Percentiles rank a stretch among this genome's conserved stretches.
Conservation (phyloP, 2,113 vertebrate species). For the Oriolus oriolus region DNA sequence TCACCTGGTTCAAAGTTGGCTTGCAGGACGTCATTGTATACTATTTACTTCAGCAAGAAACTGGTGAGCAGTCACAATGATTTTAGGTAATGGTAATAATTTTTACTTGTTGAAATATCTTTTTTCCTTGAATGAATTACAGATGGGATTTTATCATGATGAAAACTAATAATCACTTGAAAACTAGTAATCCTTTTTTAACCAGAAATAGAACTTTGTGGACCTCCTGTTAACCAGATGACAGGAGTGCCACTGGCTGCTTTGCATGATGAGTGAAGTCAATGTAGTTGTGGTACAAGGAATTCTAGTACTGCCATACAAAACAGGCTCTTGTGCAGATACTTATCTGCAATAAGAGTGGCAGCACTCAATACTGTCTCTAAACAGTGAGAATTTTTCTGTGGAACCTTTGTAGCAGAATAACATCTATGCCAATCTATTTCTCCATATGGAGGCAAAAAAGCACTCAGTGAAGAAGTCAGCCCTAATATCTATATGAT, state of each 20-base stretch:
- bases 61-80: neutral
- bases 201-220: neutral
- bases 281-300: neutral
- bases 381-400: neutral
- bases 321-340: neutral
- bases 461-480: neutral
- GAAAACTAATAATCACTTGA: neutral
- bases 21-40: neutral
- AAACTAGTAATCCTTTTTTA: neutral
- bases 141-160: neutral
- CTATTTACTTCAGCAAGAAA: neutral
- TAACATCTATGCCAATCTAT: neutral
- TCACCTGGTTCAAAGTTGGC: neutral
- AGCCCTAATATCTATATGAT: neutral
- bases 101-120: neutral
- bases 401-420: neutral
- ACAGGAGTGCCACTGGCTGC: neutral
- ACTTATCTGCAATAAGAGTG: neutral
- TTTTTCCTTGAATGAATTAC: neutral
- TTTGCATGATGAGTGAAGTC: neutral
- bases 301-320: neutral
- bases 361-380: neutral
- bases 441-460: neutral
- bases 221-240: neutral
- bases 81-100: neutral